Evolutionary conservation across 2,888 invertebrate species (phyloP), one percentile per base, ranked within the genome.

Genomic region (Dryococelus australis): DNA sequence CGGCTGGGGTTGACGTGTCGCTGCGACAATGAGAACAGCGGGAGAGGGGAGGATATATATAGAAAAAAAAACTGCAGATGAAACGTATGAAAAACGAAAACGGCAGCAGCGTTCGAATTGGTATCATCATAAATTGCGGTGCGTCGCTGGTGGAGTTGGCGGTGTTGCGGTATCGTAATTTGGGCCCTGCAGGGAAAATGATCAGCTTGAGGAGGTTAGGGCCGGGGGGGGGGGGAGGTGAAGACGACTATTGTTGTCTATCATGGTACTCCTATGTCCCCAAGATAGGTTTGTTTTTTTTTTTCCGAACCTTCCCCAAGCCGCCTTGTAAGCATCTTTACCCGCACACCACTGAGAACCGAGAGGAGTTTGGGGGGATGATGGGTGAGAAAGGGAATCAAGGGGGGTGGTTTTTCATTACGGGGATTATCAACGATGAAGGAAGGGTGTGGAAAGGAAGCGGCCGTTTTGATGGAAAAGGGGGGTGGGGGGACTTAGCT

Each of bases 341-440:
- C 65, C 65, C 65, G 24, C 24, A 65, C 65, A 24, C 65, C 24
- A 65, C 65, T n/a, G 65, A 65, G 65, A 65, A 65, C 65, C 65
- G 16, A 28, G n/a, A 28, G n/a, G n/a, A n/a, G n/a, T n/a, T n/a
- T 26, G n/a, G 35, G 83, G 2, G 80, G 80, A 5, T 3, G 80
- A 20, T 12, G 80, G 80, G 80, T 27, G 27, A 83, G 28, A 24
- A n/a, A 43, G 28, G 20, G 83, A 35, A 83, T 27, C 16, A 83
- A 83, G 83, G 83, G 35, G 28, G 83, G 83, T 24, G 83, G 28
- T 83, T 83, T 83, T 83, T 83, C 83, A 83, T 83, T 83, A 83
- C 35, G 28, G 28, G 35, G 83, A 83, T 83, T 83, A 83, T 43
- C 43, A 83, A 83, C 65, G 65, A 65, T 20, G 65, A 65, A 65